These are phyloP conservation scores for Paramormyrops kingsleyae DNA, from an alignment of 2,113 vertebrate species.

Conservation along the genomic window DNA sequence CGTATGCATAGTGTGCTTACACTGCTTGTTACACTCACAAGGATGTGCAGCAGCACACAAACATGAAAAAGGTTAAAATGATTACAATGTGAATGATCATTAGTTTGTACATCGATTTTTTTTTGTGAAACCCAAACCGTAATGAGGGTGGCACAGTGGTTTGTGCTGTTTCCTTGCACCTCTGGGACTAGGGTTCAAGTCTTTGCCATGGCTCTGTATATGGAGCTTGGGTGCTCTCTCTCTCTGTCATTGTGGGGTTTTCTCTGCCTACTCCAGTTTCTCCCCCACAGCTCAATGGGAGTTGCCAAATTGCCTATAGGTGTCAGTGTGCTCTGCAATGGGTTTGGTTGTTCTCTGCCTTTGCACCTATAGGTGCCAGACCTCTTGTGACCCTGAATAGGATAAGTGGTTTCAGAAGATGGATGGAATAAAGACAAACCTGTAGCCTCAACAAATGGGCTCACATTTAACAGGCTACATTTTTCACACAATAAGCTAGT, in stretches of 20 bases:
- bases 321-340: background rate
- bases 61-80: background rate
- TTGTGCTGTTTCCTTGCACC: too few relatives aligned
- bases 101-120: background rate
- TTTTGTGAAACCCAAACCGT: background rate
- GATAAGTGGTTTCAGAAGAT: background rate
- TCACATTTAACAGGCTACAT: background rate
- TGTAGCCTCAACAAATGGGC: background rate
- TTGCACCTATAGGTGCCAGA: background rate
- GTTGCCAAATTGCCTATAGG: background rate
- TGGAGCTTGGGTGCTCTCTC: background rate
- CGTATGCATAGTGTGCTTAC: background rate
- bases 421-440: background rate
- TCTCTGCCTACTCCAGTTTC: background rate
- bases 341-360: too few relatives aligned
- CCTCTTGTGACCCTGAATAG: background rate
- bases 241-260: background rate
- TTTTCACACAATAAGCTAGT: background rate
- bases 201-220: background rate
- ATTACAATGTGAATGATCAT: background rate
- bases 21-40: background rate
- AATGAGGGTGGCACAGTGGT: too few relatives aligned
- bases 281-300: background rate
- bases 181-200: too few relatives aligned
- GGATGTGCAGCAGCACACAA: background rate